phyloP scores from a whole-genome alignment of 2,888 invertebrate species.

The Rotaria macrura region DNA sequence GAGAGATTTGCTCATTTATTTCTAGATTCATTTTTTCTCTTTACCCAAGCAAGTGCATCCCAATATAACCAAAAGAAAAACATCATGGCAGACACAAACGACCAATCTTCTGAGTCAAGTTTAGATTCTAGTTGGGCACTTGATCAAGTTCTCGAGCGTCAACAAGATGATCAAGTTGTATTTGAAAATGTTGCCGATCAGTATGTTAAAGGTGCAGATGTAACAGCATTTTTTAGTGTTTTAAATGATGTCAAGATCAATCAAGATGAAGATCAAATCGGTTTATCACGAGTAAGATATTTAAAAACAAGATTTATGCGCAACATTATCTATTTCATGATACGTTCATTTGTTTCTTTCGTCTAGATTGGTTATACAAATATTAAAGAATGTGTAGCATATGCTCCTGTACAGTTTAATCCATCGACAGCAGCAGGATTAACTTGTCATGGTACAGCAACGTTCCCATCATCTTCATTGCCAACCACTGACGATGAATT shows the following conservation, averaged over 20 bases:
- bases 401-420: background rate
- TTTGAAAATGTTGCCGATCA: conserved; percentile 17
- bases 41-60: too few relatives aligned
- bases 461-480: background rate
- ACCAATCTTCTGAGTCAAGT: background rate
- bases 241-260: background rate
- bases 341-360: too few relatives aligned
- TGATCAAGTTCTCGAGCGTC: background rate
- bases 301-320: too few relatives aligned
- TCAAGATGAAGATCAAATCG: background rate
- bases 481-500: conserved; percentile 5
- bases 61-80: background rate
- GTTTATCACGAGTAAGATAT: background rate
- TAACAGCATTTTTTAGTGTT: background rate
- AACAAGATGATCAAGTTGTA: background rate
- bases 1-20: background rate
- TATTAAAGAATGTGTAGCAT: background rate
- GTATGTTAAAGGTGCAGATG: background rate
- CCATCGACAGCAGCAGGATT: background rate
- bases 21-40: background rate
- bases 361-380: background rate
- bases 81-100: background rate
- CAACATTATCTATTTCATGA: too few relatives aligned
- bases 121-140: background rate
- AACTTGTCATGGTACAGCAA: background rate